Conservation (phyloP, 2,888 invertebrate genomes). For the Leistus spinibarbis region DNA sequence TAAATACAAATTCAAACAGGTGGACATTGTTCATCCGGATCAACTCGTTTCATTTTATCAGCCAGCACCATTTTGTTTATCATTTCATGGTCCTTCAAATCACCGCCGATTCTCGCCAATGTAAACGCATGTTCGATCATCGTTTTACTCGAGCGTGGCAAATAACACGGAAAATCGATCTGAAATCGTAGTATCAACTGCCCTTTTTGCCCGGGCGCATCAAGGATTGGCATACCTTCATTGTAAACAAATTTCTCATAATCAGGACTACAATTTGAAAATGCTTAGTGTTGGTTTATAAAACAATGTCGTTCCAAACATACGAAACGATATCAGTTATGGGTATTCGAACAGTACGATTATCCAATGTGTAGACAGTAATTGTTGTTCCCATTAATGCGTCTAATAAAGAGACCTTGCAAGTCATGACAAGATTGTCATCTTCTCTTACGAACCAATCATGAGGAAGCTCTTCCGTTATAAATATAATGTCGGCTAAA, state of each 20-base stretch:
- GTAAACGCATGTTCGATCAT: constrained; percentile 53
- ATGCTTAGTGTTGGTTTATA: neutral
- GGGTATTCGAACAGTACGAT: constrained; percentile 68
- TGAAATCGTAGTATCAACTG: constrained; percentile 73
- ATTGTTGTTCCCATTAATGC: constrained; percentile 74
- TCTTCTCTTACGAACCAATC: constrained; percentile 69
- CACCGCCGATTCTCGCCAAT: constrained; percentile 52
- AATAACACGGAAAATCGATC: constrained; percentile 63
- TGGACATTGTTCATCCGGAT: constrained; percentile 54
- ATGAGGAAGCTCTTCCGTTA: constrained; percentile 74
- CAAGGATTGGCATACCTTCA: constrained; percentile 76
- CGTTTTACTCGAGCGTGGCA: constrained; percentile 59
- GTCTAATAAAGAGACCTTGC: constrained; percentile 68
- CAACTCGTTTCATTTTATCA: constrained; percentile 56
- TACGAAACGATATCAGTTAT: constrained; percentile 74
- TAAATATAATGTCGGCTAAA: constrained; percentile 75
- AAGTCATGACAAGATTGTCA: constrained; percentile 69
- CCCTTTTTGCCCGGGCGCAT: constrained; percentile 67
- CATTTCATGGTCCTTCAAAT: constrained; percentile 51
- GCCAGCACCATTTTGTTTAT: constrained; percentile 56
- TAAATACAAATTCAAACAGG: constrained; percentile 44
- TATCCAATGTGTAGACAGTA: constrained; percentile 72
- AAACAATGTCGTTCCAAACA: constrained; percentile 43
- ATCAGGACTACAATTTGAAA: constrained; percentile 59
- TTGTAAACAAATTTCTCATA: constrained; percentile 71